Evolutionary conservation across 2,888 invertebrate species (phyloP).

Genomic region (Pterobdella sp.): DNA sequence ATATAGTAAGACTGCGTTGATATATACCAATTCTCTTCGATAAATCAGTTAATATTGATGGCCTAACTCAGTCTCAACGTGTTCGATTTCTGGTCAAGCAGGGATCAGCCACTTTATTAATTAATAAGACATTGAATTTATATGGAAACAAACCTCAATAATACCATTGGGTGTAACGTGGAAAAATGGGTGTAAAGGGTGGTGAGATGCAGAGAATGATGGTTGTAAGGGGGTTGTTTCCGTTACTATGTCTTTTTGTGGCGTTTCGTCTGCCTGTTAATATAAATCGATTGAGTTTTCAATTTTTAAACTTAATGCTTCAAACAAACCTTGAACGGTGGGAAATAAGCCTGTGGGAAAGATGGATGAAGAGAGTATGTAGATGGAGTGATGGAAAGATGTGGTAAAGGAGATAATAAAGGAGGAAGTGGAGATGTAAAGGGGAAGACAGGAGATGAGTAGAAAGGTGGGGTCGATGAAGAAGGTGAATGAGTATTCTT

Average conservation of each 20-base stretch:
- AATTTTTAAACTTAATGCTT: too few relatives aligned
- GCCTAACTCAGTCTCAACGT: too few relatives aligned
- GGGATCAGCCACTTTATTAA: too few relatives aligned
- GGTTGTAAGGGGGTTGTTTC: neutral
- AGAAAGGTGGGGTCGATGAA: neutral
- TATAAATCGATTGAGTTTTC: neutral
- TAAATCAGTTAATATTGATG: too few relatives aligned
- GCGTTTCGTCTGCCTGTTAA: neutral
- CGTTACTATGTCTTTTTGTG: neutral
- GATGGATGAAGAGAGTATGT: neutral
- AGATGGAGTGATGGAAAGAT: neutral
- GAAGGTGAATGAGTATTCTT: too few relatives aligned
- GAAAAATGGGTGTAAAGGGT: neutral
- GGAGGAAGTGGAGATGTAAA: neutral
- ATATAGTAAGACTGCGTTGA: too few relatives aligned
- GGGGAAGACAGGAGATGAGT: neutral
- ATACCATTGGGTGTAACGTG: neutral
- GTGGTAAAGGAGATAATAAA: neutral
- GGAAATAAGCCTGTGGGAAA: too few relatives aligned
- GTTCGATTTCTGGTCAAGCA: too few relatives aligned
- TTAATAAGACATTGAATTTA: too few relatives aligned
- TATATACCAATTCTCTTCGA: too few relatives aligned
- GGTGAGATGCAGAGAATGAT: neutral
- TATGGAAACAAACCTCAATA: too few relatives aligned
- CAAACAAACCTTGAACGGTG: too few relatives aligned